Evolutionary conservation across 2,888 invertebrate genomes (phyloP), one percentile per base, ranked within the genome.

Genomic region (Bruchidius siliquastri): DNA sequence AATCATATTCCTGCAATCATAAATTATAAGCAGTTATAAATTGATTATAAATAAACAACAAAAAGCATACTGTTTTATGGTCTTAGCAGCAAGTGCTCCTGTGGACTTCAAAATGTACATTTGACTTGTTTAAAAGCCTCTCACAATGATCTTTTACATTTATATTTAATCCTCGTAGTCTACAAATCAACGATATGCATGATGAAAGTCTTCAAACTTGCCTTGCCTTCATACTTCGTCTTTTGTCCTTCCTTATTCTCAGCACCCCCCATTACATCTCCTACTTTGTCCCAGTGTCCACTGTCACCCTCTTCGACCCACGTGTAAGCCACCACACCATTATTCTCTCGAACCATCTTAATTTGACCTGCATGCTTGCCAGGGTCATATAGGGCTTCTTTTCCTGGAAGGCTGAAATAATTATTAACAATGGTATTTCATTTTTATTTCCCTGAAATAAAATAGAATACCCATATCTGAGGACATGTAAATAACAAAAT

Each of bases 361-460:
- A 94, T 95, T 85, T 96, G 95, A 0, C 97, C 97, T 74, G 96
- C 94, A 0, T 88, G 88, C 78, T 89, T 90, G 71, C 97, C 97
- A 0, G 95, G 94, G 80, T 92, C 90, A 6, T 91, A 85, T 0
- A 98, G 86, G 0, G 91, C 92, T 84, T 94, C 95, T 0, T 90
- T 90, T 0, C 96, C 96, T 0, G 97, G 95, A 76, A 98, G 87
- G 83, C 94, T 94, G 82, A 68, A 80, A 73, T 68, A 71, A 22
- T 21, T 30, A 67, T 20, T n/a, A 71, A 71, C n/a, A n/a, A n/a
- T n/a, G n/a, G n/a, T n/a, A n/a, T n/a, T n/a, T n/a, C n/a, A n/a
- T n/a, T n/a, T n/a, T n/a, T n/a, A n/a, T n/a, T n/a, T n/a, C n/a
- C n/a, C n/a, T n/a, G n/a, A n/a, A n/a, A n/a, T n/a, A n/a, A n/a